Evolutionary conservation across 2,797 vertebrate genomes (phyloP).

Genomic region (Enteromius unitaeniatus): DNA sequence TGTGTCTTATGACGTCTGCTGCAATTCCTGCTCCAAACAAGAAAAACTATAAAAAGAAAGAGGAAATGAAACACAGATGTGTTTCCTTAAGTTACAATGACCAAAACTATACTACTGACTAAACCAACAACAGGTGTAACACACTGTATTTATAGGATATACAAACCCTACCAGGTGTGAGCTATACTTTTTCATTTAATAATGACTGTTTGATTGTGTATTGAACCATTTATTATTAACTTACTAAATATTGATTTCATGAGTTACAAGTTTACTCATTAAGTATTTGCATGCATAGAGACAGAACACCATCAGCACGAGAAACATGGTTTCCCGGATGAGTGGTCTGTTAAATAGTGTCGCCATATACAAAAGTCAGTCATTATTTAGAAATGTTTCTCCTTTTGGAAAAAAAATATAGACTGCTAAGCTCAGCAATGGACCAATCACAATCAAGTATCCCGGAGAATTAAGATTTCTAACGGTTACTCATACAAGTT

Average conservation of each 20-base stretch:
- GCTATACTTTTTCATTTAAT: not conserved
- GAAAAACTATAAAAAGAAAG: not conserved
- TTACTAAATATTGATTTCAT: not conserved
- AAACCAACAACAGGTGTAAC: constrained; percentile 53
- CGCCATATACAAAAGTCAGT: not conserved
- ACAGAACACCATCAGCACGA: not conserved
- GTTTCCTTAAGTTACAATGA: not conserved
- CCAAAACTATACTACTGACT: not conserved
- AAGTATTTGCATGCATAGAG: not conserved
- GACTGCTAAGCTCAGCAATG: not conserved
- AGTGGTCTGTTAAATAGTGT: constrained; percentile 8
- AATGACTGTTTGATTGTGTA: not conserved
- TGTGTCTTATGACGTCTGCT: not conserved
- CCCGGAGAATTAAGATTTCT: not conserved
- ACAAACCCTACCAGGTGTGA: not conserved
- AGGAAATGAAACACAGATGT: constrained; percentile 35
- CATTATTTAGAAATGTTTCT: not conserved
- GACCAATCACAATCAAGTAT: not conserved
- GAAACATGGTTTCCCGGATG: not conserved
- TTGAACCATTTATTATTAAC: not conserved
- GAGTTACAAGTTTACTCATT: constrained; percentile 5
- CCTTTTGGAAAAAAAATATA: not conserved
- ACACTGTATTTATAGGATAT: not conserved
- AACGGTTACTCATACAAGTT: not conserved
- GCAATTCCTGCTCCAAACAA: not conserved